Percentiles rank a stretch among this genome's conserved stretches.
Evolutionary conservation across 2,113 vertebrate genomes (phyloP).

Genomic region (Hyla sarda): DNA sequence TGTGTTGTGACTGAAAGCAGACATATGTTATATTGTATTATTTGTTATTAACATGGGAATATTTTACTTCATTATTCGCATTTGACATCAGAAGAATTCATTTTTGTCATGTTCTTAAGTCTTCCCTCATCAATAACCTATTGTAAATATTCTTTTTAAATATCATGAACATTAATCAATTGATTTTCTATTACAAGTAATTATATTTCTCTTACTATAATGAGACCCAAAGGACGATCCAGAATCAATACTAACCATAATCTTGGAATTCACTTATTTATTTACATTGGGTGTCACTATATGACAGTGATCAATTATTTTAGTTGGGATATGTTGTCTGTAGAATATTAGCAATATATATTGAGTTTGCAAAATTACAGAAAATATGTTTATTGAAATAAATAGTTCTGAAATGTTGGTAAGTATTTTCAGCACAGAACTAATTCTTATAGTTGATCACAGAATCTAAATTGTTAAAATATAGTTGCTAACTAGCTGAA

Average conservation of each 20-base stretch:
- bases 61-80: background rate
- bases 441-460: too few relatives aligned
- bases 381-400: background rate
- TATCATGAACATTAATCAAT: slow-evolving; percentile 60
- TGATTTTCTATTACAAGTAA: slow-evolving; percentile 57
- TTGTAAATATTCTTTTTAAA: slow-evolving; percentile 61
- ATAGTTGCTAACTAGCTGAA: too few relatives aligned
- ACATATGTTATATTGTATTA: too few relatives aligned
- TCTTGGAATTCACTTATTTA: background rate
- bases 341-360: background rate
- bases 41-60: too few relatives aligned
- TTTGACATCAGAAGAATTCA: background rate
- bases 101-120: background rate
- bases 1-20: too few relatives aligned
- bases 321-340: background rate
- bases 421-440: too few relatives aligned
- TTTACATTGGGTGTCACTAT: background rate
- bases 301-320: background rate
- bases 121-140: slow-evolving; percentile 51
- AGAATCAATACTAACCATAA: slow-evolving; percentile 44
- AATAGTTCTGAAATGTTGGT: background rate
- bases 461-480: too few relatives aligned
- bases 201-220: slow-evolving; percentile 58
- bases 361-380: background rate
- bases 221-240: slow-evolving; percentile 51